phyloP scores from a whole-genome alignment of 2,113 vertebrate species.

The Aptenodytes patagonicus region DNA sequence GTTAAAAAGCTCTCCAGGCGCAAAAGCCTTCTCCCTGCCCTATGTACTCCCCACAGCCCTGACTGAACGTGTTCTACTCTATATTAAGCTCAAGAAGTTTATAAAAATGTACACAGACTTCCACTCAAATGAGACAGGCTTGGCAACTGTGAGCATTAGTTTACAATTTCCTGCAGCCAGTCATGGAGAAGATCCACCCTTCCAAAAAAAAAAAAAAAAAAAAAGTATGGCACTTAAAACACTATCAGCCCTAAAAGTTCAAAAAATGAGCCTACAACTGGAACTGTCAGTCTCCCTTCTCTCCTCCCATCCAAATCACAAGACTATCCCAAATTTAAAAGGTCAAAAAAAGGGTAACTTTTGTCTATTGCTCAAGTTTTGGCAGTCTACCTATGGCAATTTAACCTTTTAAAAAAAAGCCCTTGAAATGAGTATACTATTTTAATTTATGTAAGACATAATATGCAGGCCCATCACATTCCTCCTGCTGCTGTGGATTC shows the following conservation, averaged over 20 bases:
- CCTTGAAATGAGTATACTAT: not conserved
- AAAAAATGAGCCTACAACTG: not conserved
- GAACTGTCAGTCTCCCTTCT: not conserved
- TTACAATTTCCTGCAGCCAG: not conserved
- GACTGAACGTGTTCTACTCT: not conserved
- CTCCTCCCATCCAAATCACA: not conserved
- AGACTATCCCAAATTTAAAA: not conserved
- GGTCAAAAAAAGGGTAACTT: not conserved
- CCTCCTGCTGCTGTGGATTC: not conserved
- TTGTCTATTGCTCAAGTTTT: not conserved
- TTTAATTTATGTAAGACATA: not conserved
- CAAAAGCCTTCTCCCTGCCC: not conserved
- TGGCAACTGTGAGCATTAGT: not conserved
- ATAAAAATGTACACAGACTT: not conserved
- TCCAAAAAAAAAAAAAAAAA: not conserved
- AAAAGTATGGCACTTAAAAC: not conserved
- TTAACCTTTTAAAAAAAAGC: not conserved
- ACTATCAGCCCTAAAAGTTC: not conserved
- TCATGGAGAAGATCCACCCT: not conserved
- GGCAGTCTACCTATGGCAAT: not conserved
- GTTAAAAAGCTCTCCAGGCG: not conserved
- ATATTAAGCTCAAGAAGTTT: not conserved
- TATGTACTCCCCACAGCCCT: not conserved
- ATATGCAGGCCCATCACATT: not conserved
- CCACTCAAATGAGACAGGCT: not conserved